These are phyloP conservation scores for Mythimna impura DNA, from an alignment of 2,888 invertebrate genomes.

Conservation along the genomic window DNA sequence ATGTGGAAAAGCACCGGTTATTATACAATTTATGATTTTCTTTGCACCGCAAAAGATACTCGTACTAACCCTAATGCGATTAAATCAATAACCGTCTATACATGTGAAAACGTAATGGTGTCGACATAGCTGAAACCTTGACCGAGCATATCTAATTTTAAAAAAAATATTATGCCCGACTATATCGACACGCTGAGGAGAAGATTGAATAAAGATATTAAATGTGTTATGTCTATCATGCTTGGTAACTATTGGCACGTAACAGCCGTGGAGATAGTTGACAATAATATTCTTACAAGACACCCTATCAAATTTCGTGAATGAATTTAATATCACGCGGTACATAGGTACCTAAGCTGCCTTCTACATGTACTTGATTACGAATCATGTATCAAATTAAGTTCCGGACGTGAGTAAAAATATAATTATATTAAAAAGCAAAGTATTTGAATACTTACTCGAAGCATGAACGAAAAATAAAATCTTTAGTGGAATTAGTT, in stretches of 20 bases:
- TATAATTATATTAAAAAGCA: not conserved
- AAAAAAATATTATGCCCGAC: no score
- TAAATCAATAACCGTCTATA: not conserved
- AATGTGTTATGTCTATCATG: not conserved
- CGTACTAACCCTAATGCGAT: not conserved
- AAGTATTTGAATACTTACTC: conserved; percentile 89
- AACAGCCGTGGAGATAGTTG: not conserved
- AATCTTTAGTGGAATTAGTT: conserved; percentile 93
- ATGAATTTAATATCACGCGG: not conserved
- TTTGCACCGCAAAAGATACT: no score
- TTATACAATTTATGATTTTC: no score
- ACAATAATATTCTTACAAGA: conserved; percentile 5
- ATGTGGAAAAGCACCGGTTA: no score
- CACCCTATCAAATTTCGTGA: conserved; percentile 9
- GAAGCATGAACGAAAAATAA: conserved; percentile 95
- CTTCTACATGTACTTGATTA: not conserved
- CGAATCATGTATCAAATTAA: conserved; percentile 1
- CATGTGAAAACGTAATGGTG: no score
- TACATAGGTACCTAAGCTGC: not conserved
- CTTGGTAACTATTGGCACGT: conserved; percentile 1
- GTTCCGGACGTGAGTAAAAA: not conserved
- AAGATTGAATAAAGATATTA: not conserved
- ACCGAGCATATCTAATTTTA: no score
- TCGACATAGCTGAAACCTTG: no score
- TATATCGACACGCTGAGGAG: not conserved